Conservation (phyloP, 2,113 vertebrate species). For the Cyprinodon variegatus region DNA sequence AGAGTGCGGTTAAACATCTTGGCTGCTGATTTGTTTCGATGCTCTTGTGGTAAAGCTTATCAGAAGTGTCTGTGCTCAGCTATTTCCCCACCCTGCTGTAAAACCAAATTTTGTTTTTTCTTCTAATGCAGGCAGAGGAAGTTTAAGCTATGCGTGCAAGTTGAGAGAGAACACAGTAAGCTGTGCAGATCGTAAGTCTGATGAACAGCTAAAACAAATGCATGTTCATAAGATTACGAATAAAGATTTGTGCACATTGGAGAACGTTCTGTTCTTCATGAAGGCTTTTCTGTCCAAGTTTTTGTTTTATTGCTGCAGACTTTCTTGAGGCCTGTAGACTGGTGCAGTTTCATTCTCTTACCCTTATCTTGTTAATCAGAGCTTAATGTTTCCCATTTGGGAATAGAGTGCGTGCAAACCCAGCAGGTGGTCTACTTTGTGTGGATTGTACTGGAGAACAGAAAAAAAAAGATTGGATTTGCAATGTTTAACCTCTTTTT, state of each 20-base stretch:
- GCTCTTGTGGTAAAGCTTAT: not conserved
- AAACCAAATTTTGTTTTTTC: not conserved
- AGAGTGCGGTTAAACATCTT: not conserved
- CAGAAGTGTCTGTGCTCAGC: not conserved
- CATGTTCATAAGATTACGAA: too few relatives aligned
- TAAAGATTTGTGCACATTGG: not conserved
- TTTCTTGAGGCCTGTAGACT: not conserved
- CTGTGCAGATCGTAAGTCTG: not conserved
- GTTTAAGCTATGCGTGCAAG: not conserved
- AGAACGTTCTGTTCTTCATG: not conserved
- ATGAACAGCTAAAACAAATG: not conserved
- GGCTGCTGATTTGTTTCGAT: not conserved
- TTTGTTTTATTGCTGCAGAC: slow-evolving; percentile 1
- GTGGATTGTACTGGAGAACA: not conserved
- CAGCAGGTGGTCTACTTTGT: slow-evolving; percentile 4
- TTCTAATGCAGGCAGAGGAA: slow-evolving; percentile 3
- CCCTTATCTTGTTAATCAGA: slow-evolving; percentile 22
- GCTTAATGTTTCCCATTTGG: slow-evolving; percentile 4
- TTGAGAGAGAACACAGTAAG: not conserved
- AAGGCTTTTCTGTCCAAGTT: not conserved
- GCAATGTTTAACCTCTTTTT: not conserved
- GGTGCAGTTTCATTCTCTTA: not conserved
- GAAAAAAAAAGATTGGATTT: not conserved
- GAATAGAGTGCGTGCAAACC: not conserved
- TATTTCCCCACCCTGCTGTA: slow-evolving; percentile 15